Conservation (phyloP, 2,113 vertebrate genomes). For the Apeltes quadracus region DNA sequence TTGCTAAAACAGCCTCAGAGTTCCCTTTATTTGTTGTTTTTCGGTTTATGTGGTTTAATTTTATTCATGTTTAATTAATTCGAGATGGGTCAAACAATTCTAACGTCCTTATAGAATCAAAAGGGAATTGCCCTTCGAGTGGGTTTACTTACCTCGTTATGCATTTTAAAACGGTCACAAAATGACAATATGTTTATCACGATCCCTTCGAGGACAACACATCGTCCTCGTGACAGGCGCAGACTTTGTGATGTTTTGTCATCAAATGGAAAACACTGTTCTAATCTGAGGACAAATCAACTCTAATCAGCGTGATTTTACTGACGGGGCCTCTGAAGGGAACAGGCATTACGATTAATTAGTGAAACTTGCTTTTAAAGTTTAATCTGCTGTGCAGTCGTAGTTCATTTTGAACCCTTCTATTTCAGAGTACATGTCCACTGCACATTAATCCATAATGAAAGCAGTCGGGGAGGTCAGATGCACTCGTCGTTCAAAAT, state of each 20-base stretch:
- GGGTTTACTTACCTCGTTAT: not conserved
- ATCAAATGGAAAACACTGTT: slow-evolving; percentile 12
- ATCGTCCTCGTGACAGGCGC: not conserved
- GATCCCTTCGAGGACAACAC: not conserved
- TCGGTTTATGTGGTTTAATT: not conserved
- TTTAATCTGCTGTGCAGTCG: slow-evolving; percentile 49
- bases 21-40: not conserved
- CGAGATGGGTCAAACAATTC: not conserved
- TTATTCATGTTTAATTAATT: not conserved
- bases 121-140: not conserved
- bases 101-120: not conserved
- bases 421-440: slow-evolving; percentile 39
- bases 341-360: slow-evolving; percentile 60
- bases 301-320: slow-evolving; percentile 53
- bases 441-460: slow-evolving; percentile 64
- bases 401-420: slow-evolving; percentile 46
- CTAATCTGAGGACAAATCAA: slow-evolving; percentile 40
- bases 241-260: not conserved
- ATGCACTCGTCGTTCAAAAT: slow-evolving; percentile 70
- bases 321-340: slow-evolving; percentile 49
- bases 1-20: not conserved
- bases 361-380: slow-evolving; percentile 52
- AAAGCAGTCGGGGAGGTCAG: slow-evolving; percentile 61
- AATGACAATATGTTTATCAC: not conserved
- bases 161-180: not conserved